Conservation (phyloP, 35 echinoderm and acorn worm species). For the Diadema setosum region DNA sequence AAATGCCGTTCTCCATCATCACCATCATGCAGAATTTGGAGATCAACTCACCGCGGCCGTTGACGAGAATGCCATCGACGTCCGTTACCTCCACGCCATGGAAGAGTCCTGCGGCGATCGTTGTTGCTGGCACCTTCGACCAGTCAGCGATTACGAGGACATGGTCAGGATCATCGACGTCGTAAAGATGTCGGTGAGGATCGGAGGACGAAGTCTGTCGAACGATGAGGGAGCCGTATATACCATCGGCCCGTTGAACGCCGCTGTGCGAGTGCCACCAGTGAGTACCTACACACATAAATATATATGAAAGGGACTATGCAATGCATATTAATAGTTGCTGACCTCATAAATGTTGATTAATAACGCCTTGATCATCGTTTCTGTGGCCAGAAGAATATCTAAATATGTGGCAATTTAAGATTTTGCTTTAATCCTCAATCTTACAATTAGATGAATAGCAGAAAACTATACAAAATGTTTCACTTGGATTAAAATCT, state of each 20-base stretch:
- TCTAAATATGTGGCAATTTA: too few relatives aligned
- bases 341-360: too few relatives aligned
- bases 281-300: slow-evolving; percentile 87
- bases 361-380: too few relatives aligned
- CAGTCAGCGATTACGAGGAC: slow-evolving; percentile 60
- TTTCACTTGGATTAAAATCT: too few relatives aligned
- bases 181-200: slow-evolving; percentile 4
- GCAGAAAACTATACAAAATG: too few relatives aligned
- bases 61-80: slow-evolving; percentile 42
- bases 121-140: not conserved
- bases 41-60: slow-evolving; percentile 39
- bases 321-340: too few relatives aligned
- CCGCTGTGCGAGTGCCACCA: slow-evolving; percentile 83
- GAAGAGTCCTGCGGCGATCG: not conserved
- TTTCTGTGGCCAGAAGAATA: too few relatives aligned
- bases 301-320: too few relatives aligned
- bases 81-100: not conserved
- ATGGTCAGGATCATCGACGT: slow-evolving; percentile 48
- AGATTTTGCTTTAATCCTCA: too few relatives aligned
- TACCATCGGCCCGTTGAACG: slow-evolving; percentile 46
- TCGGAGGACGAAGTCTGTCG: slow-evolving; percentile 21
- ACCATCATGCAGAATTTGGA: too few relatives aligned
- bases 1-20: too few relatives aligned
- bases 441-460: too few relatives aligned
- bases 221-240: slow-evolving; percentile 49